phyloP scores from a whole-genome alignment of 2,113 vertebrate species.

The Prietella phreatophila region DNA sequence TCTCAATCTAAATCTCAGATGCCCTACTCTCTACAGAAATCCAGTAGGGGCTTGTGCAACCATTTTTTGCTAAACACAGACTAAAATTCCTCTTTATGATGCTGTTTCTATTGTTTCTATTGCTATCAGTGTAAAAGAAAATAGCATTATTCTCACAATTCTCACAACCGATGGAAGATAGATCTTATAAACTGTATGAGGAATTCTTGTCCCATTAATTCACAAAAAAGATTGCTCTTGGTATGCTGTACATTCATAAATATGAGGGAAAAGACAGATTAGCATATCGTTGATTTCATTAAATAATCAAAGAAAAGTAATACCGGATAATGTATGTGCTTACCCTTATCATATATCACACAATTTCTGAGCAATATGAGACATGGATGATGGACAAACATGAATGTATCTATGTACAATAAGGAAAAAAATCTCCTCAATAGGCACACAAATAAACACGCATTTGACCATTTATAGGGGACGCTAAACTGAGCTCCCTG shows the following conservation, averaged over 20 bases:
- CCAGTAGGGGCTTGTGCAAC: constrained; percentile 1
- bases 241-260: background rate
- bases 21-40: constrained; percentile 11
- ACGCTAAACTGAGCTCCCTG: constrained; percentile 44
- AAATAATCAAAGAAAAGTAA: constrained; percentile 1
- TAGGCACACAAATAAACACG: constrained; percentile 37
- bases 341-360: background rate
- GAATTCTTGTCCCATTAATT: constrained; percentile 3
- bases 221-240: constrained; percentile 22
- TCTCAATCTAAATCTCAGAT: constrained; percentile 27
- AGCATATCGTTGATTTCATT: background rate
- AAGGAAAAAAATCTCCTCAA: background rate
- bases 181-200: background rate
- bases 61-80: background rate
- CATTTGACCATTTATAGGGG: constrained; percentile 49
- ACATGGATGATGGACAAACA: background rate
- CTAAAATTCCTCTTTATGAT: background rate
- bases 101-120: background rate
- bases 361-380: background rate
- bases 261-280: background rate
- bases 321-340: background rate
- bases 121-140: background rate
- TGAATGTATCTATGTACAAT: background rate
- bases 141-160: background rate
- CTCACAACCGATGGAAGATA: background rate